Evolutionary conservation across 1,140 invertebrate genomes (phyloP).

Genomic region (Sarcophaga bullata): DNA sequence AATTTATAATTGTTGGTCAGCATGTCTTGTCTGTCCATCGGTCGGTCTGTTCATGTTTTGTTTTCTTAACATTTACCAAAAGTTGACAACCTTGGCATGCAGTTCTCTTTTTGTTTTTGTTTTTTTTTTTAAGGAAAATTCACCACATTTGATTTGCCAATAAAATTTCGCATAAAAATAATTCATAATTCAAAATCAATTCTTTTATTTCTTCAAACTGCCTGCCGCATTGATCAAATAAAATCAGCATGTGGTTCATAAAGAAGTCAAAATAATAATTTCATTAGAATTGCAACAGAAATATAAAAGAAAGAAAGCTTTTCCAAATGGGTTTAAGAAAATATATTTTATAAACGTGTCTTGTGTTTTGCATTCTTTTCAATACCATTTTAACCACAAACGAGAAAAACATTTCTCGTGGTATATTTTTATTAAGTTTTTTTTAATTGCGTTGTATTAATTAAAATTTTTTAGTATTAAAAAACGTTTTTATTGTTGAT

Average conservation of each 20-base stretch:
- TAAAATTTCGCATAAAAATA: no score
- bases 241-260: background rate
- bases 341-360: no score
- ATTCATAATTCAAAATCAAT: no score
- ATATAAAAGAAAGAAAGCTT: background rate
- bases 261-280: slow-evolving; percentile 10
- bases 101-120: background rate
- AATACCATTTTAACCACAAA: no score
- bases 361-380: no score
- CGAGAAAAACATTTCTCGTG: no score
- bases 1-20: slow-evolving; percentile 31
- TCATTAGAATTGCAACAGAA: background rate
- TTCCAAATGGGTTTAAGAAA: no score
- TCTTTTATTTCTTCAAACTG: no score
- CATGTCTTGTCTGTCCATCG: background rate
- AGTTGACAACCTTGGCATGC: slow-evolving; percentile 37
- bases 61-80: slow-evolving; percentile 27
- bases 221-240: background rate
- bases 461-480: no score
- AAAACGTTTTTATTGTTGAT: no score
- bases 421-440: no score
- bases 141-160: background rate
- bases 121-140: slow-evolving; percentile 6
- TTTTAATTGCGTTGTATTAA: no score
- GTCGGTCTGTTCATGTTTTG: background rate